Evolutionary conservation across 2,888 invertebrate species (phyloP).

Genomic region (Pollenia griseotomentosa): DNA sequence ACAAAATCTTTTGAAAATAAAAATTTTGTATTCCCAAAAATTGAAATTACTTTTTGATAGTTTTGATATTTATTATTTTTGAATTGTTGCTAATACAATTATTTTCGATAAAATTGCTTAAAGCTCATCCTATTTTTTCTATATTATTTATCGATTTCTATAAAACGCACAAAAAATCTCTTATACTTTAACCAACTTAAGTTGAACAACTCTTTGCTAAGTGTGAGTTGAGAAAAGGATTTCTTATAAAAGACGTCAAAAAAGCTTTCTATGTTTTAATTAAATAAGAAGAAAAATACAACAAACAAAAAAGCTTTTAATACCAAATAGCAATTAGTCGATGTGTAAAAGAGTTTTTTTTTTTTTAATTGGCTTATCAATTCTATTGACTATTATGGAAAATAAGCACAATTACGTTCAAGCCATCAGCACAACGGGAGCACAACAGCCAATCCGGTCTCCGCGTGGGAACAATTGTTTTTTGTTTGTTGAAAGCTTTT

Average conservation of each 20-base stretch:
- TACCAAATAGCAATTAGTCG: too few relatives aligned
- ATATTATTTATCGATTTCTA: slow-evolving; percentile 37
- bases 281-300: background rate
- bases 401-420: too few relatives aligned
- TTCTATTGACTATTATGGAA: too few relatives aligned
- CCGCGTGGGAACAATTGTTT: too few relatives aligned
- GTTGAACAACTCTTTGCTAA: slow-evolving; percentile 81
- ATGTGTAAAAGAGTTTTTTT: too few relatives aligned
- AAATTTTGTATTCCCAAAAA: too few relatives aligned
- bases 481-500: too few relatives aligned
- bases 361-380: too few relatives aligned
- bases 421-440: too few relatives aligned
- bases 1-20: too few relatives aligned
- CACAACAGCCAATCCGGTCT: too few relatives aligned
- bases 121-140: slow-evolving; percentile 18
- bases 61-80: background rate
- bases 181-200: slow-evolving; percentile 64
- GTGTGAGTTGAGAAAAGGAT: slow-evolving; percentile 78
- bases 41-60: slow-evolving; percentile 18
- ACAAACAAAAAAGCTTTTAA: background rate
- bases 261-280: slow-evolving; percentile 62
- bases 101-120: background rate
- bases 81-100: background rate
- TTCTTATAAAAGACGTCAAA: slow-evolving; percentile 20
- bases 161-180: slow-evolving; percentile 6